These are phyloP conservation scores for Hippolais icterina DNA, from an alignment of 2,113 vertebrate genomes.

Conservation along the genomic window DNA sequence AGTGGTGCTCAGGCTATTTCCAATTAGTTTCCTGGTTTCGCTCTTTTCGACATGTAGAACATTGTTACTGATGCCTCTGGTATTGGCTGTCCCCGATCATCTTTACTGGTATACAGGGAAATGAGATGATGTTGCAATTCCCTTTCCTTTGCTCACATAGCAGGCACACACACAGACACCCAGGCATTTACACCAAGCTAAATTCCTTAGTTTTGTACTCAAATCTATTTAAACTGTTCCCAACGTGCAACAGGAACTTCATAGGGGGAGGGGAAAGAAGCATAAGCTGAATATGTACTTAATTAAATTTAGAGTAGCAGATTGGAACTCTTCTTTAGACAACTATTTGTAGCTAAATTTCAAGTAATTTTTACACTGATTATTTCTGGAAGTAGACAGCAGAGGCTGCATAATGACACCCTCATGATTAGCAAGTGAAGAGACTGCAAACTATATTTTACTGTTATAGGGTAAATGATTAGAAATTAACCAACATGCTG, in stretches of 20 bases:
- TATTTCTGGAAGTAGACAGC: conserved; percentile 41
- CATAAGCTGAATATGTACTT: background rate
- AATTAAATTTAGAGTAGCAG: conserved; percentile 54
- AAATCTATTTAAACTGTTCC: background rate
- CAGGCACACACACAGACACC: background rate
- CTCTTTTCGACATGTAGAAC: background rate
- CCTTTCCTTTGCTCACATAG: background rate
- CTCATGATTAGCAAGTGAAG: conserved; percentile 40
- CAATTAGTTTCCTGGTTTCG: background rate
- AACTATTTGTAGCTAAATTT: conserved; percentile 58
- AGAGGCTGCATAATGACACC: conserved; percentile 40
- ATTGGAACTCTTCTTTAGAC: conserved; percentile 34
- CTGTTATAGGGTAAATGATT: conserved; percentile 42
- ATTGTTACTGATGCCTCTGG: background rate
- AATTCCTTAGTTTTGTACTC: background rate
- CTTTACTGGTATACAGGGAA: background rate
- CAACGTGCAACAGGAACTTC: background rate
- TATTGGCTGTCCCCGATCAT: background rate
- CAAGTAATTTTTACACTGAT: conserved; percentile 52
- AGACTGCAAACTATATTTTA: conserved; percentile 36
- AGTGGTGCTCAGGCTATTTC: background rate
- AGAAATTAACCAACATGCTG: conserved; percentile 45
- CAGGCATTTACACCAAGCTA: background rate
- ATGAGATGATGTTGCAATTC: background rate
- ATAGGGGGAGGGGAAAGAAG: accelerated